A percentile compares a stretch with the other conserved stretches of the same genome.
phyloP scores from a whole-genome alignment of 1,140 invertebrate genomes.

The Conopomorpha cramerella region DNA sequence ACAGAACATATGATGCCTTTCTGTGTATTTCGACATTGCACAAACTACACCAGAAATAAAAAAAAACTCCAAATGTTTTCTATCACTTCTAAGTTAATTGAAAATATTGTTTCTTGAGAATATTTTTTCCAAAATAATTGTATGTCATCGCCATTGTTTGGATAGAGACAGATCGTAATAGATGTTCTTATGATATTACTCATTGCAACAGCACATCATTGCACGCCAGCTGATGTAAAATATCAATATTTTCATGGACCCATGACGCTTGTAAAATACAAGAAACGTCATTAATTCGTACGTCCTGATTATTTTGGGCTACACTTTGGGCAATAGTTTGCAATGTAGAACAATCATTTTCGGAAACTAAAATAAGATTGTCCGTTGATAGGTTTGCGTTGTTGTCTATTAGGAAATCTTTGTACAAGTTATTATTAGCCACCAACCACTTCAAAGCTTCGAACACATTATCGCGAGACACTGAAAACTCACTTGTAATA shows the following conservation, averaged over 20 bases:
- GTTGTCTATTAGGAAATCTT: slow-evolving; percentile 9
- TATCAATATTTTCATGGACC: not conserved
- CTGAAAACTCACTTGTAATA: too few species aligned
- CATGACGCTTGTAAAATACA: slow-evolving; percentile 4
- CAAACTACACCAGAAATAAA: too few species aligned
- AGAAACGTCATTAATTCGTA: slow-evolving; percentile 1
- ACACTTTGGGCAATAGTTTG: not conserved
- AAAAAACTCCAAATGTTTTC: not conserved
- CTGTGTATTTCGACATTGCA: too few species aligned
- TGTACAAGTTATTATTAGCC: slow-evolving; percentile 11
- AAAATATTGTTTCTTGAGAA: too few species aligned
- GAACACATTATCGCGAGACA: slow-evolving; percentile 1
- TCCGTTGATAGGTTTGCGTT: not conserved
- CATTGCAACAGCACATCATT: slow-evolving; percentile 2
- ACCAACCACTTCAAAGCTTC: slow-evolving; percentile 8
- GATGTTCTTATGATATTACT: slow-evolving; percentile 1
- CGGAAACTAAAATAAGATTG: slow-evolving; percentile 1
- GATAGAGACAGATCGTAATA: not conserved
- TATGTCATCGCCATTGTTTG: too few species aligned
- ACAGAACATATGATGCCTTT: too few species aligned
- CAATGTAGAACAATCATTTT: not conserved
- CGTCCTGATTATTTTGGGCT: slow-evolving; percentile 1
- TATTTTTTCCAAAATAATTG: too few species aligned
- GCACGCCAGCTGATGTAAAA: slow-evolving; percentile 2
- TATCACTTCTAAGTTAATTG: too few species aligned